Percentiles rank a stretch among this genome's conserved stretches.
Evolutionary conservation across 2,797 vertebrate species (phyloP).

Genomic region (Pseudocheirus occidentalis): DNA sequence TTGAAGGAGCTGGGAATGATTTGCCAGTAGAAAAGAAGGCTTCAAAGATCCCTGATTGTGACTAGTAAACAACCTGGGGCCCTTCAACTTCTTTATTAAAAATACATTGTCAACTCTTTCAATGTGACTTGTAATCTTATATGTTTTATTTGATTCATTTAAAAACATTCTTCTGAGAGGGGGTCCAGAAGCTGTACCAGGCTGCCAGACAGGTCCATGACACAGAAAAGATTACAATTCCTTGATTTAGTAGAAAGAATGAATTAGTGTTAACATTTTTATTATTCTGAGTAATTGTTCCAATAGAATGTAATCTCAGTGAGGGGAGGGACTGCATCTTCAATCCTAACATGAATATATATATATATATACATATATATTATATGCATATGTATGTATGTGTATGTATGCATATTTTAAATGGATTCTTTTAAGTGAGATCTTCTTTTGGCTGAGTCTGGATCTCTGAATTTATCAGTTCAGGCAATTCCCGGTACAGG

Average conservation of each 20-base stretch:
- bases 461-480: not conserved
- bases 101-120: not conserved
- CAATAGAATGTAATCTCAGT: not conserved
- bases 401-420: no score
- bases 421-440: not conserved
- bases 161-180: not conserved
- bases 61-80: not conserved
- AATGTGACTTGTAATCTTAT: not conserved
- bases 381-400: no score
- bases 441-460: not conserved
- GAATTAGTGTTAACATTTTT: not conserved
- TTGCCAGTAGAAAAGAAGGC: not conserved
- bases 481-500: not conserved
- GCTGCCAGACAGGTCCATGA: not conserved
- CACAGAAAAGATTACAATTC: not conserved
- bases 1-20: not conserved
- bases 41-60: not conserved
- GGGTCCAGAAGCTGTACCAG: not conserved
- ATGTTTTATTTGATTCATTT: not conserved
- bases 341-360: not conserved
- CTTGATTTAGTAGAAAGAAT: not conserved
- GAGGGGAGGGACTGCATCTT: not conserved
- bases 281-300: not conserved
- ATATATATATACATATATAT: no score
- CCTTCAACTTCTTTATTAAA: not conserved